phyloP scores from a whole-genome alignment of 2,888 invertebrate genomes.

The Melangyna quadrimaculata region DNA sequence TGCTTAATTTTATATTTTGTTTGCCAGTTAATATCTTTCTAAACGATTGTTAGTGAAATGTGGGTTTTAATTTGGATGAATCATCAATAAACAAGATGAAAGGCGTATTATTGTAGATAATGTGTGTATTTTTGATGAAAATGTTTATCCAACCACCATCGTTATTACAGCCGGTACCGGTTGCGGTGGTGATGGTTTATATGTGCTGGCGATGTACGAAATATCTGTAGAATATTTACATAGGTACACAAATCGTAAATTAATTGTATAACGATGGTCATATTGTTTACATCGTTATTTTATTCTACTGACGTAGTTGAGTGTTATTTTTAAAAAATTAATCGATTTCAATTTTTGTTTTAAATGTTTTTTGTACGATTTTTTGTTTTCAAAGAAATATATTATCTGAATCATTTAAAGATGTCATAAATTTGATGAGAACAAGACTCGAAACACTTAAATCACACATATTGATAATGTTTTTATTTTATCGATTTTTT shows the following conservation, averaged over 20 bases:
- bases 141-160: constrained; percentile 13
- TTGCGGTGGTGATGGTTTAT: neutral
- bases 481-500: neutral
- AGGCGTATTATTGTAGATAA: neutral
- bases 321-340: constrained; percentile 23
- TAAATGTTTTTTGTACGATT: neutral
- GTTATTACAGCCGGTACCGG: neutral
- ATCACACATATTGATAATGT: neutral
- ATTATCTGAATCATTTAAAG: neutral
- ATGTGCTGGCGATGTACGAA: neutral
- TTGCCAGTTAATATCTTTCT: neutral
- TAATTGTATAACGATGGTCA: constrained; percentile 46
- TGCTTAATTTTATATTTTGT: neutral
- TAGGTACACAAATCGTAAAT: constrained; percentile 26
- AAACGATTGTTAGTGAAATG: constrained; percentile 26
- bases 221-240: neutral
- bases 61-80: constrained; percentile 43
- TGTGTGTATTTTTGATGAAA: constrained; percentile 22
- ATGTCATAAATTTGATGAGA: constrained; percentile 1
- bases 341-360: neutral
- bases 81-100: constrained; percentile 30
- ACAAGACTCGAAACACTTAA: neutral
- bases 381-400: neutral
- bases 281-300: constrained; percentile 41
- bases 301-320: constrained; percentile 4